A percentile compares a stretch with the other conserved stretches of the same genome.
These are phyloP conservation scores for Rhinophrynus dorsalis DNA, from an alignment of 2,797 vertebrate species.

Conservation along the genomic window DNA sequence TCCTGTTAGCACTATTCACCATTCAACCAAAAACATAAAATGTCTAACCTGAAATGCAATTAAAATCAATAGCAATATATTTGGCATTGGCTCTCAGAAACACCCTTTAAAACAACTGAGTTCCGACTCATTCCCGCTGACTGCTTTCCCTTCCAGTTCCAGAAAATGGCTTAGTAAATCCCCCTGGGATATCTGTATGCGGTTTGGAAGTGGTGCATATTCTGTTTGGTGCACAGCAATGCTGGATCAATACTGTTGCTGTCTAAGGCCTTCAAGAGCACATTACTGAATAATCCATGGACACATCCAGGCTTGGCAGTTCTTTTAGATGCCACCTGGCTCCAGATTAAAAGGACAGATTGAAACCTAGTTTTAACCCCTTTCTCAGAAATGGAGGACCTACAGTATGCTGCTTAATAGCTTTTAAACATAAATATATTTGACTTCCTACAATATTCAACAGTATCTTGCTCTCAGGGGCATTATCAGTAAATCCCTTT, in stretches of 20 bases:
- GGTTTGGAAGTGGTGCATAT: slow-evolving; percentile 64
- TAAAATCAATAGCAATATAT: too few species aligned
- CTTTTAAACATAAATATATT: not conserved
- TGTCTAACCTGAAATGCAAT: too few species aligned
- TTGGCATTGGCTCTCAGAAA: too few species aligned
- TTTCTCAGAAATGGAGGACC: not conserved
- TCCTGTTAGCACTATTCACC: too few species aligned
- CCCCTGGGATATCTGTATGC: slow-evolving; percentile 60
- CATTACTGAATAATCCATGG: slow-evolving; percentile 65
- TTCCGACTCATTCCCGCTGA: slow-evolving; percentile 43
- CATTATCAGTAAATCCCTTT: not conserved
- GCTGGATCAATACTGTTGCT: slow-evolving; percentile 65
- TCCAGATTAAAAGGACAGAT: slow-evolving; percentile 37
- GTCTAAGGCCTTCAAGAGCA: slow-evolving; percentile 66
- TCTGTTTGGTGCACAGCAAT: slow-evolving; percentile 58
- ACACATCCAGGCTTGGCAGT: slow-evolving; percentile 56
- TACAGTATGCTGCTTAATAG: not conserved
- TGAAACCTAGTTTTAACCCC: slow-evolving; percentile 22
- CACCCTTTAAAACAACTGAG: slow-evolving; percentile 23
- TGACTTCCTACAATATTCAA: not conserved
- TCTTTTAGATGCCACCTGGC: slow-evolving; percentile 37
- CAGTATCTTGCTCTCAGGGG: not conserved
- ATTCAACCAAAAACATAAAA: too few species aligned
- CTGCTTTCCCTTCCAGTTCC: slow-evolving; percentile 57
- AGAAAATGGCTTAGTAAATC: slow-evolving; percentile 65